Evolutionary conservation across 2,113 vertebrate species (phyloP), one percentile per base, ranked within the genome.

Genomic region (Monarcha castaneiventris): DNA sequence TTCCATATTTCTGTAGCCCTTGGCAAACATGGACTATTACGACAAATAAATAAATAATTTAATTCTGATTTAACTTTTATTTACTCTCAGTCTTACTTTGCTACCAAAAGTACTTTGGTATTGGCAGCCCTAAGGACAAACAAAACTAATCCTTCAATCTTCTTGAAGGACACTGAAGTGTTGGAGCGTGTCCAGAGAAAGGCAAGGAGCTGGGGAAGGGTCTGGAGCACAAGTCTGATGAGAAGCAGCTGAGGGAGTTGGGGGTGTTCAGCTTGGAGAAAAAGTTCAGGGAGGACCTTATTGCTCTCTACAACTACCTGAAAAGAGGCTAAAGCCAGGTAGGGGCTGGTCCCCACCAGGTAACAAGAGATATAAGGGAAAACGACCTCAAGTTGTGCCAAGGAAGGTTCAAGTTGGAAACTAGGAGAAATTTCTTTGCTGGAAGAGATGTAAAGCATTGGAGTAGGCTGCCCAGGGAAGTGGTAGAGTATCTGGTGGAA

Each of bases 381-480:
- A 81, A 67, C 0, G 0, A 66, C 19, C 10, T n/a, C 33, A 41
- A 35, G 13, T 5, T 68, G 21, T 35, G 29, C 25, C 30, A 83
- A 48, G 25, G 37, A 52, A 48, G 41, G 26, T 10, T 83, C 46
- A 68, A 30, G 30, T 6, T 32, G 30, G 55, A 69, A 35, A 55
- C 6, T 1, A 32, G 41, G n/a, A 43, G 76, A 69, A 33, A 13
- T 8, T 35, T 49, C 12, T 69, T 83, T n/a, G 41, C 22, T 62
- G 35, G 41, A 62, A 35, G 20, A 55, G 30, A 32, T 9, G 16
- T 41, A 48, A 48, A 62, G 30, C 17, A 35, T 4, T 35, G 17
- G 26, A 69, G 55, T 26, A 69, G 35, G 41, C 18, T 69, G 17
- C 41, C 41, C 21, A 35, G 49, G 30, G 21, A 76, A 69, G 21